Conservation (phyloP, 2,797 vertebrate species). For the Acanthurus leucopareius region DNA sequence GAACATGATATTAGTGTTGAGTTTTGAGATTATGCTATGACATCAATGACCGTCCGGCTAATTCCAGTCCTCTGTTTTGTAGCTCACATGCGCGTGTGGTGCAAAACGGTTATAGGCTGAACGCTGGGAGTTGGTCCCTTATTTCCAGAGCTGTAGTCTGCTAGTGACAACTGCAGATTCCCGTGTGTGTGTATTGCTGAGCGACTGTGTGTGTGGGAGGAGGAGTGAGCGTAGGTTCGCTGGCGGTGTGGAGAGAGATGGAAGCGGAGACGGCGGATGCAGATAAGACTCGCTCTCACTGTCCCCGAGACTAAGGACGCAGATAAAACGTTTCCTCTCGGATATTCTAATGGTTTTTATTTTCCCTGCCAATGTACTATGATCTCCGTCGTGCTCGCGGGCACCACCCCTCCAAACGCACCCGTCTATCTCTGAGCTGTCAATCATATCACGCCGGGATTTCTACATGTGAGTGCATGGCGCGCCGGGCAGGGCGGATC, state of each 20-base stretch:
- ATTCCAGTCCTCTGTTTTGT: slow-evolving; percentile 3
- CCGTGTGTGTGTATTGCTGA: slow-evolving; percentile 18
- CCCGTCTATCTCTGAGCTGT: slow-evolving; percentile 73
- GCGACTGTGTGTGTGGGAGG: slow-evolving; percentile 46
- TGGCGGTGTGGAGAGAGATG: slow-evolving; percentile 73
- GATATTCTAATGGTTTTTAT: slow-evolving; percentile 21
- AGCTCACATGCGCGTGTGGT: slow-evolving; percentile 19
- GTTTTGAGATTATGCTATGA: not conserved
- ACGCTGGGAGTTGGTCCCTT: slow-evolving; percentile 64
- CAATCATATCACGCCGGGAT: slow-evolving; percentile 81
- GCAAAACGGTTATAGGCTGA: slow-evolving; percentile 43
- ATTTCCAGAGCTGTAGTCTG: slow-evolving; percentile 51
- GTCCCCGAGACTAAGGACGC: slow-evolving; percentile 61
- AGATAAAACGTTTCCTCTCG: slow-evolving; percentile 51
- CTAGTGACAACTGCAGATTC: slow-evolving; percentile 74
- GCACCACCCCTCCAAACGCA: slow-evolving; percentile 71
- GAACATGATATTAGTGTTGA: not conserved
- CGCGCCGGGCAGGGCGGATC: slow-evolving; percentile 82
- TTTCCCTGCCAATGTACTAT: slow-evolving; percentile 39
- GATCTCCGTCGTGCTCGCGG: slow-evolving; percentile 58
- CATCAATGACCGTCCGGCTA: slow-evolving; percentile 15
- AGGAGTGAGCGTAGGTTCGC: slow-evolving; percentile 66
- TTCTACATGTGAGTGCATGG: slow-evolving; percentile 82
- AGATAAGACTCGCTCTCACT: slow-evolving; percentile 69
- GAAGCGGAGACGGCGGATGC: slow-evolving; percentile 83